A percentile compares a stretch with the other conserved stretches of the same genome.
Conservation (phyloP, 2,888 invertebrate genomes). For the Acrobasis consociella region DNA sequence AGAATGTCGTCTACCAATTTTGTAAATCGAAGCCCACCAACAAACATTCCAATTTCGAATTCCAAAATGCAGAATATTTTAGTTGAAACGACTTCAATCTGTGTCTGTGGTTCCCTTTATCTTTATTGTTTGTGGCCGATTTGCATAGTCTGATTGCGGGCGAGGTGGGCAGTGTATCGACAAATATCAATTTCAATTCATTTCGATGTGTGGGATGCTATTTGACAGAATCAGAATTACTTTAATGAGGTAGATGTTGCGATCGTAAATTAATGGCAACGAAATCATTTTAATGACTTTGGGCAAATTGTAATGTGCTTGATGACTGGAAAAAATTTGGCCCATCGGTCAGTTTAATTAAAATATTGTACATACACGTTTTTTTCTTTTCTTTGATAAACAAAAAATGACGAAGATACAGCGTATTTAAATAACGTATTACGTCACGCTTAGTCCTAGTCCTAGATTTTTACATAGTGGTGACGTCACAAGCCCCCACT, state of each 20-base stretch:
- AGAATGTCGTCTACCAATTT: neutral
- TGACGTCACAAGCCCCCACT: too few species aligned
- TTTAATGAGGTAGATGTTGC: neutral
- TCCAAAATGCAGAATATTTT: constrained; percentile 2
- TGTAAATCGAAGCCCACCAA: neutral
- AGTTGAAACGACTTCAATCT: constrained; percentile 9
- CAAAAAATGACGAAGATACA: too few species aligned
- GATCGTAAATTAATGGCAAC: neutral
- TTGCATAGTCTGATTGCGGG: constrained; percentile 17
- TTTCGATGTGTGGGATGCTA: constrained; percentile 14
- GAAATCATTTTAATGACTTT: neutral
- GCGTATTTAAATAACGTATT: too few species aligned
- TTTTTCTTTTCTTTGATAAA: too few species aligned
- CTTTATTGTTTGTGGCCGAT: constrained; percentile 20
- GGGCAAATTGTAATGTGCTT: too few species aligned
- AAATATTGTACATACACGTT: too few species aligned
- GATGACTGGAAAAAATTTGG: too few species aligned
- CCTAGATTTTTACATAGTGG: too few species aligned
- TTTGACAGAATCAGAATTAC: constrained; percentile 4
- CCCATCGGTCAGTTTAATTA: too few species aligned
- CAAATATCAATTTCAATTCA: constrained; percentile 20
- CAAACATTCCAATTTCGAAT: neutral
- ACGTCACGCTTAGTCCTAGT: too few species aligned
- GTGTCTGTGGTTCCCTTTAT: constrained; percentile 17
- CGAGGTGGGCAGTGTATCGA: constrained; percentile 22